Conservation (phyloP, 2,113 vertebrate genomes). For the Chloropsis hardwickii region DNA sequence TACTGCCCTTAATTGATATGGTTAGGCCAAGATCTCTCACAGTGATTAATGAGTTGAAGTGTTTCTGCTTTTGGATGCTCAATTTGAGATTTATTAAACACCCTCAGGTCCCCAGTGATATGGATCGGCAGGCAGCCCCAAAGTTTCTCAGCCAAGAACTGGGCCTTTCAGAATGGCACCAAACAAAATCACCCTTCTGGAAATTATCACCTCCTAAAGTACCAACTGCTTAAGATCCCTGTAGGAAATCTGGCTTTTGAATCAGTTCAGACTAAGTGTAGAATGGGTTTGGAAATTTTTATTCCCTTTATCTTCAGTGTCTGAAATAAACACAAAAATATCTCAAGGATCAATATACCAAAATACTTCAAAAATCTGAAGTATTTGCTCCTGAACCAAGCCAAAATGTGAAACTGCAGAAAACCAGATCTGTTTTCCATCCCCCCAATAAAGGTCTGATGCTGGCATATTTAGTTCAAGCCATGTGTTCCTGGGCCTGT, state of each 20-base stretch:
- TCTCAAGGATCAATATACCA: not conserved
- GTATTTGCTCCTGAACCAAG: not conserved
- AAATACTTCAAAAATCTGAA: not conserved
- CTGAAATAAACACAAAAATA: not conserved
- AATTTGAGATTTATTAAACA: not conserved
- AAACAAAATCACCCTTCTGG: not conserved
- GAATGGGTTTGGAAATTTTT: not conserved
- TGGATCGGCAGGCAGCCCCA: not conserved
- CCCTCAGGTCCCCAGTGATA: not conserved
- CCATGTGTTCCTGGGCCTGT: not conserved
- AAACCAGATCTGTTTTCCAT: not conserved
- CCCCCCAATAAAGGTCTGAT: not conserved
- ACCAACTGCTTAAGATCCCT: not conserved
- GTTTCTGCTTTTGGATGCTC: slow-evolving; percentile 21
- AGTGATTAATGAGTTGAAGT: not conserved
- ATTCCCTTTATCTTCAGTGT: not conserved
- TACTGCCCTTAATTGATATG: not conserved
- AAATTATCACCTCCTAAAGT: not conserved
- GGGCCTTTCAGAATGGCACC: not conserved
- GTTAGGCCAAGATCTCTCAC: not conserved
- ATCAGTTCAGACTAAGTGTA: not conserved
- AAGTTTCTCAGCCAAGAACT: not conserved
- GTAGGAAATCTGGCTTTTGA: not conserved
- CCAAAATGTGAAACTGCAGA: not conserved
- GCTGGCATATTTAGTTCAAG: not conserved